Evolutionary conservation across 2,888 invertebrate species (phyloP), one percentile per base, ranked within the genome.

Genomic region (Horisme vitalbata): DNA sequence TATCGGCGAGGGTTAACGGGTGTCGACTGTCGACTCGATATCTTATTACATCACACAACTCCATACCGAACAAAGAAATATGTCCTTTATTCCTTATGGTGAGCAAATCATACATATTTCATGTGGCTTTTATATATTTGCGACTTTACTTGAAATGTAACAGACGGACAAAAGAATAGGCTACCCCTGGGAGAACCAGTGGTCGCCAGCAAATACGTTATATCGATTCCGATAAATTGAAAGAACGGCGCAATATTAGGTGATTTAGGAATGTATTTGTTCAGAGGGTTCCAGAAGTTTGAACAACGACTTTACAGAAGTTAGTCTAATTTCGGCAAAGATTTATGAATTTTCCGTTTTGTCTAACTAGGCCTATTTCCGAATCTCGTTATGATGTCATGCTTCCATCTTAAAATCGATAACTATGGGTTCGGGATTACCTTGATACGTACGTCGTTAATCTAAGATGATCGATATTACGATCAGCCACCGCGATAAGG

Each of bases 1-100:
- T 63, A 67, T 67, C 64, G 53, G 57, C 53, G 39, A 35, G 39
- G 59, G 57, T 58, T 32, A 49, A 39, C 52, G 39, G 59, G 58
- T 61, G 59, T 59, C 59, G 52, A 51, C 61, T 58, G 26, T 33
- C 23, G 58, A 61, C 57, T 60, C 59, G 49, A 54, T 30, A 38
- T 48, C 18, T 18, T 18, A 1, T 30, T 41, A 41, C 32, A 7
- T 10, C 10, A 26, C 9, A 7, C 4, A 7, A 13, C 2, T 13
- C 8, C 13, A 6, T 3, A 3, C 5, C 11, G 4, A 9, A 26
- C 4, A 26, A 30, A 34, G 45, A 52, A 45, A 49, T 46, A 20
- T 32, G 11, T 8, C 23, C 21, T 26, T 48, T 48, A 44, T 53
- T 49, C 38, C 35, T 28, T 44, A 58, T 43, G 41, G 45, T 47